phyloP scores from a whole-genome alignment of 2,888 invertebrate genomes.

The Seira ritae region DNA sequence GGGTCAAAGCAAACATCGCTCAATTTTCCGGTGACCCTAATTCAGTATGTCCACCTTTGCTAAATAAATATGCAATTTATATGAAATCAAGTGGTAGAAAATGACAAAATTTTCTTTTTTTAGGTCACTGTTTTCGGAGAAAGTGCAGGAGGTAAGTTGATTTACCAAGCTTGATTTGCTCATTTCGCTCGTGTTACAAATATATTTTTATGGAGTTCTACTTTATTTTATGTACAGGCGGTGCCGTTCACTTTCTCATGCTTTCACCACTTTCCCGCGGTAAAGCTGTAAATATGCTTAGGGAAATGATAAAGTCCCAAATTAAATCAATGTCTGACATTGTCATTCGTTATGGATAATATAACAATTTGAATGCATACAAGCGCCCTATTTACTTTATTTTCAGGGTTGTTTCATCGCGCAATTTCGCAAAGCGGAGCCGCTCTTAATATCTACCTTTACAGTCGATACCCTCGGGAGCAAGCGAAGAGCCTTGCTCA shows the following conservation, averaged over 20 bases:
- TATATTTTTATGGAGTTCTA: background rate
- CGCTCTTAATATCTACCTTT: conserved; percentile 54
- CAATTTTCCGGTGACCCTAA: conserved; percentile 56
- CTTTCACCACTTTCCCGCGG: conserved; percentile 58
- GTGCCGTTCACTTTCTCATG: conserved; percentile 65
- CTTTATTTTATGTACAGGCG: conserved; percentile 32
- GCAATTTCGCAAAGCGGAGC: conserved; percentile 64
- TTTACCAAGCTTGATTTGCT: too few relatives aligned
- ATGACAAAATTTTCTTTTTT: too few relatives aligned
- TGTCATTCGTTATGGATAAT: background rate
- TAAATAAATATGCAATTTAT: too few relatives aligned
- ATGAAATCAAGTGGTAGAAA: too few relatives aligned
- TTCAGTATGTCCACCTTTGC: too few relatives aligned
- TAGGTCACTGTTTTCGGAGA: conserved; percentile 57
- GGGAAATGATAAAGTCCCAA: conserved; percentile 34
- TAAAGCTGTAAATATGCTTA: too few relatives aligned
- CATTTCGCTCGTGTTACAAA: background rate
- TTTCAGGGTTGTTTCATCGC: conserved; percentile 55
- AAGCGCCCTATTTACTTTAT: background rate
- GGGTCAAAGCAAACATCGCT: conserved; percentile 52
- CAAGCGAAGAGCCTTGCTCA: conserved; percentile 61
- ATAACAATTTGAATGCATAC: background rate
- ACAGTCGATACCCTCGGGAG: conserved; percentile 52
- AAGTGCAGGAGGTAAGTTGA: conserved; percentile 46
- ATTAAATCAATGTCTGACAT: background rate